Percentiles rank a stretch among this genome's conserved stretches.
These are phyloP conservation scores for Phalacrocorax carbo DNA, from an alignment of 2,113 vertebrate species.

Conservation along the genomic window DNA sequence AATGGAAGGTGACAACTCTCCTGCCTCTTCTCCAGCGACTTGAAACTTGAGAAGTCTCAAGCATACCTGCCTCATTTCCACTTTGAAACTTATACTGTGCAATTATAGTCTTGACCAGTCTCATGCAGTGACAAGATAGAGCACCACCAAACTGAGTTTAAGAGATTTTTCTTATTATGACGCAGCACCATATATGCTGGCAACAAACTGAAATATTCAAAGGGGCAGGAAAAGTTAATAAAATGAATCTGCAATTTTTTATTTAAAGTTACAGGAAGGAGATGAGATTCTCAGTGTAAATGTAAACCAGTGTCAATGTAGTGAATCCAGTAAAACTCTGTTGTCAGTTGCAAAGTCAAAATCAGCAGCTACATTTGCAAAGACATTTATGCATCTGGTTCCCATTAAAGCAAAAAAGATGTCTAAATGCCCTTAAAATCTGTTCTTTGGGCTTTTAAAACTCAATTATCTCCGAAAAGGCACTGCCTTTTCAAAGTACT, in stretches of 20 bases:
- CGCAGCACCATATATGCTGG: background rate
- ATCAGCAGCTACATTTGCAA: background rate
- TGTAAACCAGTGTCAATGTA: background rate
- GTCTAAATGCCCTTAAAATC: background rate
- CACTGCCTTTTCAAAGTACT: background rate
- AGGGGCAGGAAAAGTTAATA: background rate
- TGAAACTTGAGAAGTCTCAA: background rate
- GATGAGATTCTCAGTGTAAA: background rate
- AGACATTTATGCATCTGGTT: background rate
- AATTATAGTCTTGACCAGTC: background rate
- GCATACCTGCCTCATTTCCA: background rate
- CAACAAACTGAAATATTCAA: background rate
- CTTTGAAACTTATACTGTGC: background rate
- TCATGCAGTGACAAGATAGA: background rate
- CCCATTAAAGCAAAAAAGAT: background rate
- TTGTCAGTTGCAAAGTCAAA: background rate
- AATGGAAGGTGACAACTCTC: background rate
- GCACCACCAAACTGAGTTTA: background rate
- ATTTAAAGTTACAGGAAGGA: background rate
- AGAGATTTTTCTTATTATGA: background rate
- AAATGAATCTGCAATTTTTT: background rate
- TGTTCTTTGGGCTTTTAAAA: background rate
- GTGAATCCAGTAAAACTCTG: background rate
- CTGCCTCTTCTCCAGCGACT: background rate
- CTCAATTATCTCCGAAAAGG: background rate